phyloP scores from a whole-genome alignment of 2,888 invertebrate species.

The Meiosimyza platycephala region DNA sequence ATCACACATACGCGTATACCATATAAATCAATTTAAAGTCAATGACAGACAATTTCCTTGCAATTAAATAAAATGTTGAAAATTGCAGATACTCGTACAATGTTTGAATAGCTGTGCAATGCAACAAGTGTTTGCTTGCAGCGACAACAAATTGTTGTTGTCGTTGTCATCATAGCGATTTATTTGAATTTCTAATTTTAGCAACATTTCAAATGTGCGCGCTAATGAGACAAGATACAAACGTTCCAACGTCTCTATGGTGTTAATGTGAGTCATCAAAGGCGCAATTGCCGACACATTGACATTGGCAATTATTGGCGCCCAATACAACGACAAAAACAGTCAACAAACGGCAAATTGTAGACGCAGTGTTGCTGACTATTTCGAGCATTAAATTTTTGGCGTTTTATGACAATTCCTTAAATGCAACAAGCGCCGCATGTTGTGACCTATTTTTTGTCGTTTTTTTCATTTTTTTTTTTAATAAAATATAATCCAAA shows the following conservation, averaged over 20 bases:
- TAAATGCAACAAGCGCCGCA: conserved; percentile 17
- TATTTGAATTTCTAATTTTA: conserved; percentile 23
- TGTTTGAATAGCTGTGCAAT: not conserved
- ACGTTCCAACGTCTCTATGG: not conserved
- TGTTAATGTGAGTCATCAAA: conserved; percentile 19
- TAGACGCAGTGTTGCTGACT: not conserved
- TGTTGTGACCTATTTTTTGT: conserved; percentile 18
- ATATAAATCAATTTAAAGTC: conserved; percentile 7
- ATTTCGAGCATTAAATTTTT: not conserved
- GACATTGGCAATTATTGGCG: conserved; percentile 5
- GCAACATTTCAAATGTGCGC: conserved; percentile 4
- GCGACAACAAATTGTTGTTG: not conserved
- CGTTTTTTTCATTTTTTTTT: not conserved
- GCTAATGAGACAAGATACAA: conserved; percentile 15
- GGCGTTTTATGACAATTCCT: conserved; percentile 19
- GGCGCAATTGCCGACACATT: conserved; percentile 19
- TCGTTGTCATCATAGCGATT: not conserved
- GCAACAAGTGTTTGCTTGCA: not conserved
- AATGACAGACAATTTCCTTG: conserved; percentile 23
- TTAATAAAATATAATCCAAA: conserved; percentile 1
- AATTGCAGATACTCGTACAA: not conserved
- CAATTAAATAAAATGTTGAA: conserved; percentile 8
- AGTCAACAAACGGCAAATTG: conserved; percentile 1
- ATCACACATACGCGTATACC: not conserved
- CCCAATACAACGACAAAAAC: too few species aligned